Conservation (phyloP, 2,888 invertebrate genomes). For the Gastrophysa polygoni region DNA sequence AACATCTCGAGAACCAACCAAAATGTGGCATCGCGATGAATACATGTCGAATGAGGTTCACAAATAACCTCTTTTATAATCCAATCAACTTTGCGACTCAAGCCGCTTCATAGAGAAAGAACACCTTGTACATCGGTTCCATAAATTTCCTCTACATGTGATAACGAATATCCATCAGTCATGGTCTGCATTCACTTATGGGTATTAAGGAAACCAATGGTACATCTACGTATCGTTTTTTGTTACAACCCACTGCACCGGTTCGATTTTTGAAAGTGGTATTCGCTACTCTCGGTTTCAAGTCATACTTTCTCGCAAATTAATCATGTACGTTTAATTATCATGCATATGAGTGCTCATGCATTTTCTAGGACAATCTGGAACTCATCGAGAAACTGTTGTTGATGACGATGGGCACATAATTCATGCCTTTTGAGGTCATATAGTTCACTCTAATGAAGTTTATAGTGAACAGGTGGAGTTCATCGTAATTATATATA, state of each 20-base stretch:
- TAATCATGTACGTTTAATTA: background rate
- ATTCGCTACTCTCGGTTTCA: slow-evolving; percentile 14
- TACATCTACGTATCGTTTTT: slow-evolving; percentile 17
- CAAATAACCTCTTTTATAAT: too few relatives aligned
- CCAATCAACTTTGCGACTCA: too few relatives aligned
- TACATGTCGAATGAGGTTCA: too few relatives aligned
- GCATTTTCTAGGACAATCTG: background rate
- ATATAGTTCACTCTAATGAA: background rate
- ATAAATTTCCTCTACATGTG: too few relatives aligned
- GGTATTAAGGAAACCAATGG: background rate
- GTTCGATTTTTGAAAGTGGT: slow-evolving; percentile 23
- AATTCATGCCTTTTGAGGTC: background rate
- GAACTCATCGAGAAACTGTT: background rate
- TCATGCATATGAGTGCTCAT: background rate
- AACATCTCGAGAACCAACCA: too few relatives aligned
- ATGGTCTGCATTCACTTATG: background rate
- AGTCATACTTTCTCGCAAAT: slow-evolving; percentile 16
- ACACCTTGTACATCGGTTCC: too few relatives aligned
- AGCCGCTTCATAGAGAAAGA: too few relatives aligned
- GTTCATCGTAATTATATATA: background rate
- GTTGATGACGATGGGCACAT: background rate
- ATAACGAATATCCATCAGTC: slow-evolving; percentile 5
- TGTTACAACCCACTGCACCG: slow-evolving; percentile 16
- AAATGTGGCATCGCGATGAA: too few relatives aligned
- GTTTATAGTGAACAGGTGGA: background rate